Evolutionary conservation across 1,140 invertebrate species (phyloP).

Genomic region (Formica selysi): DNA sequence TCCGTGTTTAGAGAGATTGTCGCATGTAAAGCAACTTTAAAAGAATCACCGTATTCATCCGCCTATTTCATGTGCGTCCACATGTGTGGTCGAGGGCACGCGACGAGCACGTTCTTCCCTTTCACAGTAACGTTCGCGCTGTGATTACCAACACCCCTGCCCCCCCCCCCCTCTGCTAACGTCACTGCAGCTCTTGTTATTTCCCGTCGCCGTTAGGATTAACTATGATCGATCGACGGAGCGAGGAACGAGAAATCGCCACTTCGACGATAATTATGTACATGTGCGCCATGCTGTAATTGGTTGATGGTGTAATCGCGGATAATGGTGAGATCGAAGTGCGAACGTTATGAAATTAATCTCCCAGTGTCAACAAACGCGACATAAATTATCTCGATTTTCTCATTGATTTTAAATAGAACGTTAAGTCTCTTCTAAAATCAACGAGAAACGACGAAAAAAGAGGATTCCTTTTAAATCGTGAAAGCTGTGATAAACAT

Average conservation of each 20-base stretch:
- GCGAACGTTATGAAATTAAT: constrained; percentile 56
- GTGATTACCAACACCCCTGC: constrained; percentile 38
- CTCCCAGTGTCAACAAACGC: constrained; percentile 13
- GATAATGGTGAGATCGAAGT: constrained; percentile 65
- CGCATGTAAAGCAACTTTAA: constrained; percentile 38
- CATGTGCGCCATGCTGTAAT: constrained; percentile 50
- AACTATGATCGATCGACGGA: constrained; percentile 63
- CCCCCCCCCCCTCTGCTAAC: background rate
- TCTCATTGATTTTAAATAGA: constrained; percentile 44
- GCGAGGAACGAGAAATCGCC: constrained; percentile 63
- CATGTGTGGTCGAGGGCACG: background rate
- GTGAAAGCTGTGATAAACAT: background rate
- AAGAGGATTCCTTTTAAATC: background rate
- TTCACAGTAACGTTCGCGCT: background rate
- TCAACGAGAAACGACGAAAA: too few relatives aligned
- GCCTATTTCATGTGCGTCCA: constrained; percentile 12
- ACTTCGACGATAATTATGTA: constrained; percentile 43
- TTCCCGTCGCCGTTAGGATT: constrained; percentile 54
- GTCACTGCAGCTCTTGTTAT: constrained; percentile 44
- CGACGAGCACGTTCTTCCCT: constrained; percentile 12
- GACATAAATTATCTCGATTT: constrained; percentile 33
- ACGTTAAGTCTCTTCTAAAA: background rate
- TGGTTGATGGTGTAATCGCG: constrained; percentile 70
- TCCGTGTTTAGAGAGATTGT: constrained; percentile 30
- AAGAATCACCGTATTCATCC: constrained; percentile 57